Evolutionary conservation across 2,797 vertebrate species (phyloP).

Genomic region (Enteromius thamalakanensis): DNA sequence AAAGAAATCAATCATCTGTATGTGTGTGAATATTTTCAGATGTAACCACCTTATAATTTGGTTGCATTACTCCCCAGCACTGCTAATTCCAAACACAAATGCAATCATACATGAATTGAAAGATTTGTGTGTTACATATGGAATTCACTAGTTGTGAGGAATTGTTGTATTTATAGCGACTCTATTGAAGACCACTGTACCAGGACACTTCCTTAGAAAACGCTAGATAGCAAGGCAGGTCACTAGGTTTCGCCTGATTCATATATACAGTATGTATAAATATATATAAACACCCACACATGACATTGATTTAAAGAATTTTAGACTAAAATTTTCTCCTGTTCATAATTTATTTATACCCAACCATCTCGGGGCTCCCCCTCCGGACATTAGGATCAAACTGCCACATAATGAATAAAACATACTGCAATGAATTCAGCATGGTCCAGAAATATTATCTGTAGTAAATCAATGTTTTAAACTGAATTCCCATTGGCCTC

Average conservation of each 20-base stretch:
- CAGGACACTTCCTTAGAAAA: background rate
- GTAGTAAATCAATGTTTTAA: slow-evolving; percentile 44
- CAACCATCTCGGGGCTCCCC: slow-evolving; percentile 7
- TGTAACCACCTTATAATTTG: too few species aligned
- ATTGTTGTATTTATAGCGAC: background rate
- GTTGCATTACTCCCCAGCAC: too few species aligned
- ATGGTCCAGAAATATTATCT: slow-evolving; percentile 3
- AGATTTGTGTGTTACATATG: too few species aligned
- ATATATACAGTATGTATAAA: background rate
- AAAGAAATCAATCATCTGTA: too few species aligned
- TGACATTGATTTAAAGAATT: slow-evolving; percentile 11
- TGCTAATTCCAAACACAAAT: background rate
- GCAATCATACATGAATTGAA: background rate
- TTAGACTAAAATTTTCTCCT: background rate
- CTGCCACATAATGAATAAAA: slow-evolving; percentile 43
- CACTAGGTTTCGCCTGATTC: background rate
- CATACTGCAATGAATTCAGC: slow-evolving; percentile 28
- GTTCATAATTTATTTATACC: slow-evolving; percentile 31
- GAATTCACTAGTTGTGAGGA: background rate
- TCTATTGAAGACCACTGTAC: background rate
- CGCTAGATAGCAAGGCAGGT: background rate
- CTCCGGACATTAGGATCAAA: slow-evolving; percentile 24
- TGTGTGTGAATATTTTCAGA: too few species aligned
- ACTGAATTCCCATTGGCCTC: slow-evolving; percentile 15
- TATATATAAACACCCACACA: background rate